A percentile compares a stretch with the other conserved stretches of the same genome.
phyloP scores from a whole-genome alignment of 2,888 invertebrate genomes.

The Hymenopus coronatus region DNA sequence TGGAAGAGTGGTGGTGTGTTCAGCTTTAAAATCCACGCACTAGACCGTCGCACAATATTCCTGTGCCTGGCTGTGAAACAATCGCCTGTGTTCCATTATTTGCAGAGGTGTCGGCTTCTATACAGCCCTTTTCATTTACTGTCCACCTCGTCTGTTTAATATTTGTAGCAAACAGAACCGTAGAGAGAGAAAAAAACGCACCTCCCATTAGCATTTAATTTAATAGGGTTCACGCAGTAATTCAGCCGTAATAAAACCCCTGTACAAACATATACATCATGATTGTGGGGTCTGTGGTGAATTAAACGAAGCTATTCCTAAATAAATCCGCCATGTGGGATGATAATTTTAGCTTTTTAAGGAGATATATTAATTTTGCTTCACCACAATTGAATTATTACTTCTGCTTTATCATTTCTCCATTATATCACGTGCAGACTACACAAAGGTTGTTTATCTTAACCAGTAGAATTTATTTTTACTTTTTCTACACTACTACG shows the following conservation, averaged over 20 bases:
- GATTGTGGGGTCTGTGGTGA: not conserved
- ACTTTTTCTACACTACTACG: too few relatives aligned
- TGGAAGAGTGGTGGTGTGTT: not conserved
- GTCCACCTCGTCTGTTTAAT: not conserved
- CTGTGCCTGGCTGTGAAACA: not conserved
- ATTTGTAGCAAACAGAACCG: not conserved
- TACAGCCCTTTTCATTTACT: not conserved
- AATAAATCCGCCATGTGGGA: not conserved
- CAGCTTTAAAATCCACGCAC: not conserved
- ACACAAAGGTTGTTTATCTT: not conserved
- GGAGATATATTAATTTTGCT: not conserved
- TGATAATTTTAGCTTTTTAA: not conserved
- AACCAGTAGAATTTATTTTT: not conserved
- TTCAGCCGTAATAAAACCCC: not conserved
- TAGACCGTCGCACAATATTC: not conserved
- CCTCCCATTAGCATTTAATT: not conserved
- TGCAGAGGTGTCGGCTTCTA: not conserved
- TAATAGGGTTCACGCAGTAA: not conserved
- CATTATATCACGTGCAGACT: not conserved
- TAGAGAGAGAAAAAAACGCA: not conserved
- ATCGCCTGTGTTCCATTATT: not conserved
- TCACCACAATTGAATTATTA: not conserved
- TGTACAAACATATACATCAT: not conserved
- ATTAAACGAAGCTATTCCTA: not conserved
- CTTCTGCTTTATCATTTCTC: not conserved